These are phyloP conservation scores for Enteromius argenteus DNA, from an alignment of 2,797 vertebrate species.

Conservation along the genomic window DNA sequence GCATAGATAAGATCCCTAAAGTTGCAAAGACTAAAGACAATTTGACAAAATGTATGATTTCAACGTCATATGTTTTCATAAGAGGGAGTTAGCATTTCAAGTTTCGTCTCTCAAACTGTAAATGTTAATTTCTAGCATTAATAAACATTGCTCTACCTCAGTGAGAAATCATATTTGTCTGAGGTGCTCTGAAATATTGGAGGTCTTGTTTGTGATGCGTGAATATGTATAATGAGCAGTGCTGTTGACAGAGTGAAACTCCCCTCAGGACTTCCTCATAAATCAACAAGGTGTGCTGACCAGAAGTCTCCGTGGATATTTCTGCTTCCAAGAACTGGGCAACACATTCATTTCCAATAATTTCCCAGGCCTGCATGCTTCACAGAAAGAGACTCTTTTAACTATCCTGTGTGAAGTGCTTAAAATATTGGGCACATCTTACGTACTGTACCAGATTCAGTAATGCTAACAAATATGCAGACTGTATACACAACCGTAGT, in stretches of 20 bases:
- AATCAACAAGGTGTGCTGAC: slow-evolving; percentile 51
- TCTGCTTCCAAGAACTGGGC: slow-evolving; percentile 54
- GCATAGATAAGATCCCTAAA: too few species aligned
- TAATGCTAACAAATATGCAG: slow-evolving; percentile 27
- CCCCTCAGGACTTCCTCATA: slow-evolving; percentile 46
- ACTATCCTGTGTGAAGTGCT: slow-evolving; percentile 35
- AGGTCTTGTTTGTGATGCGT: slow-evolving; percentile 48
- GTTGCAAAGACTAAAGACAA: too few species aligned
- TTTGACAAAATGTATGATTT: neutral
- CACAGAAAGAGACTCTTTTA: slow-evolving; percentile 39
- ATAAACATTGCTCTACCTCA: slow-evolving; percentile 10
- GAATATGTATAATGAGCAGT: slow-evolving; percentile 37
- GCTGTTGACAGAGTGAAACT: slow-evolving; percentile 40
- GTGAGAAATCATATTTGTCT: slow-evolving; percentile 18
- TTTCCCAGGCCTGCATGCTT: slow-evolving; percentile 26
- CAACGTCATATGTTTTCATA: neutral
- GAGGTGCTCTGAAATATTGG: slow-evolving; percentile 44
- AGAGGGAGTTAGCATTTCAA: neutral
- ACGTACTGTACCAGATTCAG: slow-evolving; percentile 35
- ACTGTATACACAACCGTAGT: slow-evolving; percentile 12
- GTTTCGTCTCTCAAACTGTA: neutral
- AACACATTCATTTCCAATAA: slow-evolving; percentile 44
- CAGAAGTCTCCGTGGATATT: slow-evolving; percentile 50
- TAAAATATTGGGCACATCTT: slow-evolving; percentile 13
- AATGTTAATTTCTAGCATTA: neutral